Percentiles rank a stretch among this genome's conserved stretches.
Evolutionary conservation across 37 sponge, comb jelly and placozoan genomes (phyloP).

Genomic region (Hormiphora californensis): DNA sequence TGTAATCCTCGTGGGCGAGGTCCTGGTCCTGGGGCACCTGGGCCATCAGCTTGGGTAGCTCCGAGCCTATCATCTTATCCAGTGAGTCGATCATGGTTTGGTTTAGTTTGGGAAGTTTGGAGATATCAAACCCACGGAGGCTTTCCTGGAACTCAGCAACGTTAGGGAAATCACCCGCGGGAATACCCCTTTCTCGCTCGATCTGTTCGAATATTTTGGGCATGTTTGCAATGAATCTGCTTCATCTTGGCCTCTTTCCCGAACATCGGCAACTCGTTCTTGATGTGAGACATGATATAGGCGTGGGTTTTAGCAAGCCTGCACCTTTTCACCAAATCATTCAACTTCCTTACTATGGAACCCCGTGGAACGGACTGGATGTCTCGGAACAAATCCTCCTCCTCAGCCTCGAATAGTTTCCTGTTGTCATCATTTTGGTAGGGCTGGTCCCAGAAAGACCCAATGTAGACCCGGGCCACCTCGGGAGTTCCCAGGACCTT

Average conservation of each 20-base stretch:
- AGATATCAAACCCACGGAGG: constrained; percentile 77
- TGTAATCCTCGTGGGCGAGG: constrained; percentile 64
- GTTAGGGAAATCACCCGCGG: constrained; percentile 88
- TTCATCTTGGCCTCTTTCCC: constrained; percentile 87
- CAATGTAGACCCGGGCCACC: constrained; percentile 91
- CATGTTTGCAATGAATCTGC: constrained; percentile 64
- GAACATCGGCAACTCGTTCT: constrained; percentile 85
- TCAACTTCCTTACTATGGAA: constrained; percentile 78
- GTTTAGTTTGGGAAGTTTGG: constrained; percentile 74
- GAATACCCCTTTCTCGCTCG: constrained; percentile 64
- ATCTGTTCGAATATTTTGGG: constrained; percentile 71
- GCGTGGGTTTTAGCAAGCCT: constrained; percentile 92
- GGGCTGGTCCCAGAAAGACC: constrained; percentile 94
- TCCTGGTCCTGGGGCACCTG: constrained; percentile 87
- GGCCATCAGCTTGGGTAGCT: constrained; percentile 73
- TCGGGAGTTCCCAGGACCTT: constrained; percentile 92
- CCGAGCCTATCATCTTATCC: constrained; percentile 77
- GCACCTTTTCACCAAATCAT: constrained; percentile 87
- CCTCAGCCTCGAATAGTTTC: constrained; percentile 87
- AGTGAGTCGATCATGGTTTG: constrained; percentile 65
- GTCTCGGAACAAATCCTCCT: constrained; percentile 88
- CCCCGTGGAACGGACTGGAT: constrained; percentile 87
- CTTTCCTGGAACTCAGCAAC: constrained; percentile 63
- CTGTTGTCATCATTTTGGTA: constrained; percentile 70
- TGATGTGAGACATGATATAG: constrained; percentile 72